A percentile compares a stretch with the other conserved stretches of the same genome.
Evolutionary conservation across 2,888 invertebrate species (phyloP).

Genomic region (Dendrolimus houi): DNA sequence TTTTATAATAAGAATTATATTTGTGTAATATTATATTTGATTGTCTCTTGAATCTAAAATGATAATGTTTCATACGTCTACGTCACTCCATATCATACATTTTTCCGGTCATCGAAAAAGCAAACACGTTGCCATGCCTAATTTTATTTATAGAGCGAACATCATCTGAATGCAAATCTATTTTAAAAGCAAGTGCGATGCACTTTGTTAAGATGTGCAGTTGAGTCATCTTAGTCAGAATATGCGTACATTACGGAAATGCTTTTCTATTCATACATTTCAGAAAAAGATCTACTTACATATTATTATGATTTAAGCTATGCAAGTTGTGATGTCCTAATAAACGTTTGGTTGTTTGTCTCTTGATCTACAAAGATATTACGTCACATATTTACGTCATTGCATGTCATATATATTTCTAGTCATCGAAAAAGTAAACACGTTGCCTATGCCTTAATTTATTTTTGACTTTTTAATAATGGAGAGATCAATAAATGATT

Average conservation of each 20-base stretch:
- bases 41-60: too few relatives aligned
- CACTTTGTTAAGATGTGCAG: slow-evolving; percentile 40
- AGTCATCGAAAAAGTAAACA: slow-evolving; percentile 8
- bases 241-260: slow-evolving; percentile 7
- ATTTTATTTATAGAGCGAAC: slow-evolving; percentile 29
- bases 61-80: not conserved
- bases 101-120: slow-evolving; percentile 11
- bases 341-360: too few relatives aligned
- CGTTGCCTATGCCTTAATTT: slow-evolving; percentile 21
- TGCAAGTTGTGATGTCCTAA: too few relatives aligned
- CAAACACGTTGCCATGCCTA: slow-evolving; percentile 14
- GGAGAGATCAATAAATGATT: too few relatives aligned
- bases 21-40: too few relatives aligned
- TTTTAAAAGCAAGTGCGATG: slow-evolving; percentile 49
- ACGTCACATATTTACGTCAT: not conserved
- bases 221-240: slow-evolving; percentile 25
- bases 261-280: too few relatives aligned
- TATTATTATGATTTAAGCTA: too few relatives aligned
- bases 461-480: slow-evolving; percentile 13
- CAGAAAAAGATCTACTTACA: too few relatives aligned
- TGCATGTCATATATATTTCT: slow-evolving; percentile 2
- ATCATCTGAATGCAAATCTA: slow-evolving; percentile 33
- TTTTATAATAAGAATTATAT: too few relatives aligned
- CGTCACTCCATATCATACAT: not conserved
- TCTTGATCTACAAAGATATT: too few relatives aligned